Evolutionary conservation across 2,888 invertebrate genomes (phyloP), one percentile per base, ranked within the genome.

Genomic region (Acleris literana): DNA sequence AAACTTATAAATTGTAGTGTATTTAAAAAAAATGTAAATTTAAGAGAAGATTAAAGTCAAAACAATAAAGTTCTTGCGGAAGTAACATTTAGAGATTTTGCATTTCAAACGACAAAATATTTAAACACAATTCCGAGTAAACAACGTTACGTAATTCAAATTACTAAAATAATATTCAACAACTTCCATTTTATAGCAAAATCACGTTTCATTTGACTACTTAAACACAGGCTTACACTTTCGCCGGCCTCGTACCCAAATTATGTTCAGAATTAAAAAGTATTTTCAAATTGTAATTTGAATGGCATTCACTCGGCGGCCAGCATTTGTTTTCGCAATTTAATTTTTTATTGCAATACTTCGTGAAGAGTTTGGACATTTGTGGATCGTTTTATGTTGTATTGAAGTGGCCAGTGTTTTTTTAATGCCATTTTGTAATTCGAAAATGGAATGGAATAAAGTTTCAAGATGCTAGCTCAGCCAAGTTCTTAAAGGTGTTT

Each of bases 281-380:
- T 60, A 56, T 65, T 61, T 61, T 65, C 43, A 64, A 64, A 65
- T 65, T 61, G 51, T 57, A 66, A 56, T 66, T 52, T 48, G 52
- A 61, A 61, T 52, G 33, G 56, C 61, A 51, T 61, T 44, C 48
- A 25, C 59, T 64, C 57, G 55, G 44, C 61, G 39, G 51, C 60
- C 55, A 56, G 55, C 65, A 52, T 61, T 66, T 66, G 65, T 61
- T 52, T 61, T 39, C 44, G 65, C 65, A 61, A 66, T 66, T 66
- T 61, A 61, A 56, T 66, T 66, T 65, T 66, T 66, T 66, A 66
- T 66, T 66, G 51, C 61, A 52, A 61, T 61, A 66, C 65, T 66
- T 66, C 22, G 33, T 44, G 51, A 55, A 20, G 60, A 65, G 60
- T 65, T 65, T 55, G 49, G 60, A 29, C 53, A 64, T 59, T 65